Evolutionary conservation across 2,888 invertebrate genomes (phyloP).

Genomic region (Xylota sylvarum): DNA sequence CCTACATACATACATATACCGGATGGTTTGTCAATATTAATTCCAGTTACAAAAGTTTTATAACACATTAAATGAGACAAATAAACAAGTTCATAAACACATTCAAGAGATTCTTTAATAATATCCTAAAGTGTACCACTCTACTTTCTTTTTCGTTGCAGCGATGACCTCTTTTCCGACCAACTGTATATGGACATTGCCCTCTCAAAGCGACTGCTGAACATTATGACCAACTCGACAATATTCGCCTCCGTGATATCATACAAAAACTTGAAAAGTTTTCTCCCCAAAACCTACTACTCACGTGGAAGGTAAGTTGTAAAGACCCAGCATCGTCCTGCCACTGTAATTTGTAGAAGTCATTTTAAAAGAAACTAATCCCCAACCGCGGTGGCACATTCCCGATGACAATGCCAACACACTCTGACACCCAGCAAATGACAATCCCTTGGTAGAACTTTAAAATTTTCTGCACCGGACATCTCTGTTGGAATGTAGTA

Average conservation of each 20-base stretch:
- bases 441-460: conserved; percentile 2
- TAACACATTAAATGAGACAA: neutral
- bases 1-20: neutral
- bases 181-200: conserved; percentile 84
- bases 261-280: conserved; percentile 84
- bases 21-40: neutral
- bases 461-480: conserved; percentile 30
- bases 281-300: conserved; percentile 84
- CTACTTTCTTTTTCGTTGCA: conserved; percentile 73
- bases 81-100: conserved; percentile 4
- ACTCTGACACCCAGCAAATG: conserved; percentile 7
- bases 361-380: conserved; percentile 68
- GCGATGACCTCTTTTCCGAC: conserved; percentile 84
- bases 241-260: conserved; percentile 84
- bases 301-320: conserved; percentile 84
- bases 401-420: conserved; percentile 45
- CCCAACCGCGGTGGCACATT: conserved; percentile 79
- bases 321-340: conserved; percentile 58
- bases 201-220: conserved; percentile 81
- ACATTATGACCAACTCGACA: conserved; percentile 84
- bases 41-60: neutral
- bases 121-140: neutral
- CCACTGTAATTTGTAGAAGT: conserved; percentile 54
- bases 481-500: conserved; percentile 18
- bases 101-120: neutral